These are phyloP conservation scores for Petrocephalus sullivani DNA, from an alignment of 2,797 vertebrate genomes.

Conservation along the genomic window DNA sequence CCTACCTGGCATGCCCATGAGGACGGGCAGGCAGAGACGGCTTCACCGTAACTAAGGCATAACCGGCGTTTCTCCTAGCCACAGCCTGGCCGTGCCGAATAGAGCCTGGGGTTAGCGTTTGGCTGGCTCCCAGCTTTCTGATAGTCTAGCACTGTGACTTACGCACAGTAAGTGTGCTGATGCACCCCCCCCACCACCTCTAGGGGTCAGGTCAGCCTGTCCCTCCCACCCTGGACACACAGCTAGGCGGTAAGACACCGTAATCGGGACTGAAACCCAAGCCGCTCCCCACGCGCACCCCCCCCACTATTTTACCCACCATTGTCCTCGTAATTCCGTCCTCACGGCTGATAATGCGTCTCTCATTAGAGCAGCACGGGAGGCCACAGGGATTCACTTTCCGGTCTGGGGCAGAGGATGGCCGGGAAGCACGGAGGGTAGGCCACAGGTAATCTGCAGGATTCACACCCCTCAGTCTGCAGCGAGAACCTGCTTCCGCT, in stretches of 20 bases:
- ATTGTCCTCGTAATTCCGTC: constrained; percentile 62
- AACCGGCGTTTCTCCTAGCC: neutral
- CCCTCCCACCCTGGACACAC: constrained; percentile 20
- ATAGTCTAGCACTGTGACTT: neutral
- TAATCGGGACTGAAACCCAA: constrained; percentile 58
- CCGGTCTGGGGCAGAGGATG: constrained; percentile 43
- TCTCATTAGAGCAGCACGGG: constrained; percentile 65
- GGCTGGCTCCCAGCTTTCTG: neutral
- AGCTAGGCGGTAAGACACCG: constrained; percentile 31
- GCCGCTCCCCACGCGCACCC: constrained; percentile 46
- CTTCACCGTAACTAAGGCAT: neutral
- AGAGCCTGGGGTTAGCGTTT: neutral
- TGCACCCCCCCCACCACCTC: neutral
- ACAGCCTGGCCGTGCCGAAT: neutral
- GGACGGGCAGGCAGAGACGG: neutral
- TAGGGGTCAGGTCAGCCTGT: neutral
- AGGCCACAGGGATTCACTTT: constrained; percentile 55
- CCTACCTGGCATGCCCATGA: neutral
- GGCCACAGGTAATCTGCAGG: neutral
- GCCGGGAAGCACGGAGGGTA: neutral
- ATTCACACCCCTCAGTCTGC: neutral
- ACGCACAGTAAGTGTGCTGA: too few species aligned
- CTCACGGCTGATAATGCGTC: constrained; percentile 63
- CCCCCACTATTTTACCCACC: constrained; percentile 61
- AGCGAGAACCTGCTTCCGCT: neutral